Base-by-base conservation (phyloP, 2,113 vertebrate genomes). In the Pelmatolapia mariae region DNA sequence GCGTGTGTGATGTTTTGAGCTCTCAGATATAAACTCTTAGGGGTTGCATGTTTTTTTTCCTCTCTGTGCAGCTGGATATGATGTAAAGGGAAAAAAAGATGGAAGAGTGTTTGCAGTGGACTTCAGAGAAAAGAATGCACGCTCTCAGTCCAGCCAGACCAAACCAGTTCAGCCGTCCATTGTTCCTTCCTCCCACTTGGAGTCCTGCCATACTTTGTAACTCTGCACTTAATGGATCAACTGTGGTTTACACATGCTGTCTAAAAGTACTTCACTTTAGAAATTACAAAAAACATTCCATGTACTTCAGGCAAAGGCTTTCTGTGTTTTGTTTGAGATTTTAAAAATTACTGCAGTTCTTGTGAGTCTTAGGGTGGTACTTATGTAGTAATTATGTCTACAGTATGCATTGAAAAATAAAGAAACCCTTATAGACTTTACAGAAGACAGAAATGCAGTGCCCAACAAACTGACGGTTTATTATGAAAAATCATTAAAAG, bases 31-130 rank as follows among this genome's bases (percentile, higher is more conserved):
- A 86, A 91, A 87, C 54, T 52, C 57, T 56, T 82, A 2, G 47
- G 10, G 82, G 22, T 88, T 50, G 10, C 2, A 22, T 45, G 4
- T 83, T 66, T 22, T 61, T 59, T 63, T 33, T 8, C 13, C 95
- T 95, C 93, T 93, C 0, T 96, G 95, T 96, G 82, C 96, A 99
- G 98, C 96, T 99, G 95, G 98, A 99, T 95, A 97, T 98, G 97
- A 98, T 99, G 93, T 99, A 96, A 97, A 68, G 33, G 11, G 63
- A 2, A 13, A 38, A 19, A 66, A 73, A 61, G 82, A 90, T 68
- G 84, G 76, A 40, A 22, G 52, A 80, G 45, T 6, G 53, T 89
- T 59, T 81, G 31, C 33, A 36, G 76, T 19, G 68, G 79, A 90
- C 81, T 89, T 31, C 8, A 87, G 86, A 68, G 88, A 89, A 83